Evolutionary conservation across 2,113 vertebrate species (phyloP), one percentile per base, ranked within the genome.

Genomic region (Xiphophorus hellerii): DNA sequence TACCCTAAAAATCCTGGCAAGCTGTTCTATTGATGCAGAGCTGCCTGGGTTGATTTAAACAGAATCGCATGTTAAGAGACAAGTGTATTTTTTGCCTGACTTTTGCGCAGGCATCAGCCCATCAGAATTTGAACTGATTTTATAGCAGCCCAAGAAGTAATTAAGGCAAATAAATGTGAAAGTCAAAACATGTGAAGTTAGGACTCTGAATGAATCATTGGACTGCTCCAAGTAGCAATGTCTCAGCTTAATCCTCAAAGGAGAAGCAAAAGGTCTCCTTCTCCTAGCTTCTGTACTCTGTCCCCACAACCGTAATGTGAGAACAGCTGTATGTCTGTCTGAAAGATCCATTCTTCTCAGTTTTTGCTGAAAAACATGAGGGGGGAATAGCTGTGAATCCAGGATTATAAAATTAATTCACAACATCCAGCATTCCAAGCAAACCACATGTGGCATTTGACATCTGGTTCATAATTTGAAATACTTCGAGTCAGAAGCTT

Each of bases 21-120:
- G 78, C 51, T 73, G 58, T 75, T 51, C 63, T 51, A 69, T 17
- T 79, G 81, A 84, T 83, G 81, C 69, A 74, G 71, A 76, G 74
- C 78, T 85, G 83, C 80, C 65, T 48, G 77, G 70, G 78, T 89
- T 76, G 83, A 35, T 74, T 76, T 86, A 89, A 93, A 92, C 60
- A 69, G 71, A 85, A 86, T 84, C 65, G 69, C 73, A 82, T 92
- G 87, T 85, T 73, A 81, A 67, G 81, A 87, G 75, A 81, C 80
- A 84, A 84, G 62, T 14, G 66, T 66, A 44, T 71, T 66, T 74
- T 78, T 86, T 63, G 66, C 66, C 66, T 77, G 7, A 1, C 60
- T 80, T 84, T 75, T 77, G 42, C 77, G 73, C 66, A 77, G 30
- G 66, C 62, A 66, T 83, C 62, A 73, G 76, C 70, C 74, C 68